Conservation (phyloP, 2,797 vertebrate species). For the Microcaecilia unicolor region DNA sequence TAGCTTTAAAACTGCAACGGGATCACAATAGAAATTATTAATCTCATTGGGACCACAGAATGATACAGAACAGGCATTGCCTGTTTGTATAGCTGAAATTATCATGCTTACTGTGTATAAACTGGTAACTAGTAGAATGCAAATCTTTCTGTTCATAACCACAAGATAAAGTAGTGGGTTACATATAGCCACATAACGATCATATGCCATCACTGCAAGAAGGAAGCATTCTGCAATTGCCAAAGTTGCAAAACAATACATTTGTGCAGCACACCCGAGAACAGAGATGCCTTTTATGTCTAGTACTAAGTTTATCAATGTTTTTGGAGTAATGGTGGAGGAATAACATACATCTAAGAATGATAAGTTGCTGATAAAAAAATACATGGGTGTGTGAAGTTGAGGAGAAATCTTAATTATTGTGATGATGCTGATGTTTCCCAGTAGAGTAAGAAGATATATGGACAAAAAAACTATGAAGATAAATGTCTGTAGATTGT, state of each 20-base stretch:
- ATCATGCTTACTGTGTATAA: too few relatives aligned
- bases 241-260: background rate
- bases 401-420: background rate
- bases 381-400: background rate
- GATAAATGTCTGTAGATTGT: too few relatives aligned
- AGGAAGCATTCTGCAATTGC: constrained; percentile 1
- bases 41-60: too few relatives aligned
- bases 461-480: background rate
- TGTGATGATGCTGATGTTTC: background rate
- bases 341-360: background rate
- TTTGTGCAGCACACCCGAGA: background rate
- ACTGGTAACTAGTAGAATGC: background rate
- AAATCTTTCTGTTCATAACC: constrained; percentile 4
- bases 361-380: background rate
- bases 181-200: constrained; percentile 20
- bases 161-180: constrained; percentile 9
- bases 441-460: background rate
- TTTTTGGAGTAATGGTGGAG: background rate
- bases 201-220: constrained; percentile 16
- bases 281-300: background rate
- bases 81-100: too few relatives aligned
- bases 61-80: too few relatives aligned
- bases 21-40: too few relatives aligned
- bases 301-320: background rate
- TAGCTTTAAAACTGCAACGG: too few relatives aligned